Evolutionary conservation across 2,113 vertebrate species (phyloP).

Genomic region (Aleadryas rufinucha): DNA sequence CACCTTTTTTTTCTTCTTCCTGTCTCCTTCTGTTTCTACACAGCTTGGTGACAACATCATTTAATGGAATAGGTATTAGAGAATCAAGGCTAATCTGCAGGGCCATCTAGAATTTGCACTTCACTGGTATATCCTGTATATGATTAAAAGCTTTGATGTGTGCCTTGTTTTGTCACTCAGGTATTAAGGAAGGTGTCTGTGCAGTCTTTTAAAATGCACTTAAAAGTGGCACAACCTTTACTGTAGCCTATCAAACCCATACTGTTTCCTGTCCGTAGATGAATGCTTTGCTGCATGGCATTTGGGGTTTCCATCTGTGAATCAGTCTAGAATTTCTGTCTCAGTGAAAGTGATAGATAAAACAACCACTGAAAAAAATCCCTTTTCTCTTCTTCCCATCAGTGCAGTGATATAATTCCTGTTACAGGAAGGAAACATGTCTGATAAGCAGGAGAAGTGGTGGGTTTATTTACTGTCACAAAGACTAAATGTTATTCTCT

Average conservation of each 20-base stretch:
- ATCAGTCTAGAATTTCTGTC: conserved; percentile 54
- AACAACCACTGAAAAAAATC: not conserved
- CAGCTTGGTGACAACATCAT: not conserved
- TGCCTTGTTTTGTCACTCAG: not conserved
- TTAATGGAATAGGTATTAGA: not conserved
- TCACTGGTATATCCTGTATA: not conserved
- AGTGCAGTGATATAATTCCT: conserved; percentile 25
- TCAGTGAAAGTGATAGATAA: conserved; percentile 55
- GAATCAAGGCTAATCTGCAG: not conserved
- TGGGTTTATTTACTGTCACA: conserved; percentile 24
- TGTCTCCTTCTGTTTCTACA: not conserved
- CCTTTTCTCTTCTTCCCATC: conserved; percentile 59
- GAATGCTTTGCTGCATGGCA: conserved; percentile 6
- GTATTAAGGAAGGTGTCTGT: not conserved
- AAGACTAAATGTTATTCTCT: not conserved
- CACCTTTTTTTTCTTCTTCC: not conserved
- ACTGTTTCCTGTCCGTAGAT: conserved; percentile 66
- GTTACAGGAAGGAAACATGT: conserved; percentile 22
- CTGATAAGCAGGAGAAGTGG: conserved; percentile 20
- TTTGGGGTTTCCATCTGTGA: conserved; percentile 68
- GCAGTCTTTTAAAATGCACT: not conserved
- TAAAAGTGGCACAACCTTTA: conserved; percentile 41
- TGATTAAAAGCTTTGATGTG: not conserved
- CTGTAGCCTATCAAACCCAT: not conserved
- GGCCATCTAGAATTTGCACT: not conserved